Evolutionary conservation across 2,797 vertebrate genomes (phyloP), one percentile per base, ranked within the genome.

Genomic region (Sebastes minor): DNA sequence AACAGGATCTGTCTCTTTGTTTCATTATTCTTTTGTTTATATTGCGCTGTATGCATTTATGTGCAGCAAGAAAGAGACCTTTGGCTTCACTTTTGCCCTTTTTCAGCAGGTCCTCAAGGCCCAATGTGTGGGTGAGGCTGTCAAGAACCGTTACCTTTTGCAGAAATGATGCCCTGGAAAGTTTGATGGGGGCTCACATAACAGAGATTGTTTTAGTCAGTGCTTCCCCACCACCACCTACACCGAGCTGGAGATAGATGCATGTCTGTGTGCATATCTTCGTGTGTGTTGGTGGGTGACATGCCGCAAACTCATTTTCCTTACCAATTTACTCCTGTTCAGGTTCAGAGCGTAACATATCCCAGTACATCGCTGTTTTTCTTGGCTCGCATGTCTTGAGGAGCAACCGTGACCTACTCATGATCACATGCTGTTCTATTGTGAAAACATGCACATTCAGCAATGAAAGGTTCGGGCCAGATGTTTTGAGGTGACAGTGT

Each of bases 71-170:
- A 86, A 67, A 65, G 7, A 78, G n/a, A 75, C 79, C 67, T 46
- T 20, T 32, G 71, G 68, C 71, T 80, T 82, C n/a, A 66, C 72
- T 69, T 71, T 64, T 86, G 59, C 66, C 77, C 70, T 82, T 86
- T 83, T 84, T 86, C 22, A 18, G 38, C 57, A 56, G 55, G 65
- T 88, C 87, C 77, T 86, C 32, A 46, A 86, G 89, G 85, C 76
- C 56, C 12, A 22, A 1, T 30, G 74, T 91, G 91, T 92, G 86
- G 86, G 91, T 82, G 38, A 25, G 25, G 84, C 79, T 86, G 86
- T 92, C 90, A 86, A 74, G 57, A 87, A 76, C 71, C 75, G 82
- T 92, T 93, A 92, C 75, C 80, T 77, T 87, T 88, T 82, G 55
- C 81, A 74, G 77, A 89, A 80, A 86, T 76, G 61, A 82, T 83